Base-by-base conservation (phyloP, 2,888 invertebrate genomes). In the Eurytoma adleriae region DNA sequence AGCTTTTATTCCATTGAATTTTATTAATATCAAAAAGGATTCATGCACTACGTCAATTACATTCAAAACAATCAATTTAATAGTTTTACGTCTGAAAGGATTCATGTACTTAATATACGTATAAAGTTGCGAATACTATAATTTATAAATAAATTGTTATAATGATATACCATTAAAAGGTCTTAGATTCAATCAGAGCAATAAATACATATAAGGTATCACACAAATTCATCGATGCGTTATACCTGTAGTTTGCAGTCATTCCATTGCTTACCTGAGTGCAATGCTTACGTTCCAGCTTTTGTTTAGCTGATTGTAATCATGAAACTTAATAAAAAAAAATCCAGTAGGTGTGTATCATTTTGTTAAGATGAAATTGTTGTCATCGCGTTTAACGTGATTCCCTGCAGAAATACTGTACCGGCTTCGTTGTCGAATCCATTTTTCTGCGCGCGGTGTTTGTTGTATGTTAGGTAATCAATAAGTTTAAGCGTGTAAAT, bases 211-310 rank as follows among this genome's bases (percentile, higher is more conserved):
- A 24, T 24, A 24, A 40, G 40, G 40, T 40, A 30, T 13, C n/a
- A 70, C 24, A 59, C 40, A 75, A 27, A 70, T 14, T 70, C 59
- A 66, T 30, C 14, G 71, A 67, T 80, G 71, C 61, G 57, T 52
- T 57, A 71, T 59, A 18, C 74, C 50, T 24, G 24, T 2, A 64
- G 0, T 24, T 74, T 56, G 50, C 27, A 74, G 64, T 52, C 52
- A 77, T 69, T 62, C 40, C 57, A n/a, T 73, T 54, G 30, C 77
- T 81, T 81, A 78, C 81, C 81, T 75, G 62, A 68, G 20, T 56
- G 56, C 67, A 78, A 70, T 54, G 54, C 24, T 74, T 10, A 56
- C 24, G 20, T 78, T 67, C 27, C 27, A 75, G 70, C 52, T 77
- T 40, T 69, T 61, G 16, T 59, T 72, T 52, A 67, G 71, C 67